Evolutionary conservation across 2,113 vertebrate species (phyloP), one percentile per base, ranked within the genome.

Genomic region (Reinhardtius hippoglossoides): DNA sequence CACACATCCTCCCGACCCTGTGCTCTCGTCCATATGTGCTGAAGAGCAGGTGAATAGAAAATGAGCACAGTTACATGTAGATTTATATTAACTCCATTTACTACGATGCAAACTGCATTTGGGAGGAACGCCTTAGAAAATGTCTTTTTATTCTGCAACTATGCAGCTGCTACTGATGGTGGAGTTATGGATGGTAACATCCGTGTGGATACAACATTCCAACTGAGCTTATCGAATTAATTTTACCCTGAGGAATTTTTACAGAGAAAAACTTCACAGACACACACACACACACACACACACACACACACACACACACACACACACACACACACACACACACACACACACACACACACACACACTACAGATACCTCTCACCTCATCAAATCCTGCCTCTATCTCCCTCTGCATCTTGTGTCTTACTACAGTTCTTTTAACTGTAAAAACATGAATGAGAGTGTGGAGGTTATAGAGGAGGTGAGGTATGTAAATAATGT

Each of bases 161-260:
- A 26, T 66, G 18, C 42, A 15, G n/a, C 37, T 59, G 67, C 50
- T 52, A 18, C 67, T 62, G 59, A 65, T 62, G 50, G 54, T 31
- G 44, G 71, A 52, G 20, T 66, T 71, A 76, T 31, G 42, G 68
- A 75, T 78, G 72, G 70, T 71, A 85, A 83, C 78, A 77, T 72
- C 21, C 48, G 66, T 72, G 59, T 58, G 50, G 66, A 63, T 74
- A 57, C 57, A 71, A 72, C 76, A 84, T 84, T 84, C 76, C 79
- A 81, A 2, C 64, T 35, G 55, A 31, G 71, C 85, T 89, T 87
- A 88, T 85, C 76, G 20, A 84, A 86, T 84, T 78, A 52, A 83
- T 84, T 82, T 80, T 42, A 73, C 48, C 44, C 54, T 27, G 27
- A 71, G 75, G 82, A 87, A 76, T 87, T 64, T 78, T 70, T 67